Percentiles rank a stretch among this genome's conserved stretches.
These are phyloP conservation scores for Conistra vaccinii DNA, from an alignment of 2,888 invertebrate genomes.

Conservation along the genomic window DNA sequence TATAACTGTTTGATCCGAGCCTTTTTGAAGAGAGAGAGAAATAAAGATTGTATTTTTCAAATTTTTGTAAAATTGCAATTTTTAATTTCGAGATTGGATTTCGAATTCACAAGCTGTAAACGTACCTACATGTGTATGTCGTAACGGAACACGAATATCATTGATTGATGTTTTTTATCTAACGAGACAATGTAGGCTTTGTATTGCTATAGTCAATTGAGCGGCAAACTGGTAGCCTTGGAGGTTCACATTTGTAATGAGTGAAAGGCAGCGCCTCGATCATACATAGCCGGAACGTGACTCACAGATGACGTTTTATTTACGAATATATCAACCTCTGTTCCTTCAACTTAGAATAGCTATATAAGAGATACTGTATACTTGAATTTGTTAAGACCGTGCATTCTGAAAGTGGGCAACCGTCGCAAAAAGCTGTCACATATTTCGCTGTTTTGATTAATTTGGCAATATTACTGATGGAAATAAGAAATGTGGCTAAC, in stretches of 20 bases:
- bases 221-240: conserved; percentile 84
- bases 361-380: no score
- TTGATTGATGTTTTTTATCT: conserved; percentile 61
- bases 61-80: not conserved
- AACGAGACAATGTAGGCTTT: conserved; percentile 77
- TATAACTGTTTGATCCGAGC: no score
- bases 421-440: no score
- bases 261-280: conserved; percentile 85
- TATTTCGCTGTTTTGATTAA: no score
- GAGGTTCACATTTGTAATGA: conserved; percentile 83
- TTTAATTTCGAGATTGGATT: conserved; percentile 12
- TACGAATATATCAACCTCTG: conserved; percentile 65
- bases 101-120: conserved; percentile 28
- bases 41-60: not conserved
- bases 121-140: conserved; percentile 13
- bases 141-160: conserved; percentile 52
- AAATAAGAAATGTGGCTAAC: no score
- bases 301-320: conserved; percentile 79
- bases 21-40: no score
- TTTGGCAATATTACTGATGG: no score
- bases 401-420: no score
- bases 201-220: conserved; percentile 78
- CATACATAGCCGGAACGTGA: conserved; percentile 79
- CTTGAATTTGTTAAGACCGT: no score
- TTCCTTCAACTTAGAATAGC: conserved; percentile 28